A percentile compares a stretch with the other conserved stretches of the same genome.
These are phyloP conservation scores for Lycaena phlaeas DNA, from an alignment of 2,888 invertebrate genomes.

Conservation along the genomic window DNA sequence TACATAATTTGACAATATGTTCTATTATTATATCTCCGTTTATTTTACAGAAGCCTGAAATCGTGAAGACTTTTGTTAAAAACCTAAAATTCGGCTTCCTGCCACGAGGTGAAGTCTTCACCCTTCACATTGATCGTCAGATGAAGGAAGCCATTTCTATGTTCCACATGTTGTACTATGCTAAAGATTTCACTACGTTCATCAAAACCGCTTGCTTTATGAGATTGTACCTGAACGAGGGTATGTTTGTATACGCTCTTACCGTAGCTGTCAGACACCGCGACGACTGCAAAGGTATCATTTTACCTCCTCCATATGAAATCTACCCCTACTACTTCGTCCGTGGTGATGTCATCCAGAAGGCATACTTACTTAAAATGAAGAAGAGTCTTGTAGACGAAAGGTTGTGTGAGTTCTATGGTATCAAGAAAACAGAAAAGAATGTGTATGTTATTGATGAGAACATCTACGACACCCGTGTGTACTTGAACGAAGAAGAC, in stretches of 20 bases:
- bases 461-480: conserved; percentile 75
- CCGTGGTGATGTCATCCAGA: conserved; percentile 76
- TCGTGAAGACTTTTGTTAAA: conserved; percentile 72
- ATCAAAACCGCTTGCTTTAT: conserved; percentile 65
- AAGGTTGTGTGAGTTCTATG: conserved; percentile 67
- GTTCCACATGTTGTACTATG: conserved; percentile 69
- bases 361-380: conserved; percentile 66
- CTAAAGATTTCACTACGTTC: conserved; percentile 67
- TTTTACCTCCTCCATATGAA: conserved; percentile 72
- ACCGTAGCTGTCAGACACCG: conserved; percentile 68
- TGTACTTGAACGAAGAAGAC: conserved; percentile 66
- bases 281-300: conserved; percentile 60
- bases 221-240: conserved; percentile 67
- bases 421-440: conserved; percentile 60
- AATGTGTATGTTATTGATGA: conserved; percentile 75
- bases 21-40: background rate
- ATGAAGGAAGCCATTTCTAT: conserved; percentile 62
- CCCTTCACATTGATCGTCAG: conserved; percentile 60
- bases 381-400: conserved; percentile 53
- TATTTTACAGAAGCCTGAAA: conserved; percentile 65
- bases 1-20: too few species aligned
- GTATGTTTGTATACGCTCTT: conserved; percentile 72
- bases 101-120: conserved; percentile 69
- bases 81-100: conserved; percentile 68
- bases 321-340: conserved; percentile 78